Evolutionary conservation across 2,797 vertebrate species (phyloP).

Genomic region (Carduelis carduelis): DNA sequence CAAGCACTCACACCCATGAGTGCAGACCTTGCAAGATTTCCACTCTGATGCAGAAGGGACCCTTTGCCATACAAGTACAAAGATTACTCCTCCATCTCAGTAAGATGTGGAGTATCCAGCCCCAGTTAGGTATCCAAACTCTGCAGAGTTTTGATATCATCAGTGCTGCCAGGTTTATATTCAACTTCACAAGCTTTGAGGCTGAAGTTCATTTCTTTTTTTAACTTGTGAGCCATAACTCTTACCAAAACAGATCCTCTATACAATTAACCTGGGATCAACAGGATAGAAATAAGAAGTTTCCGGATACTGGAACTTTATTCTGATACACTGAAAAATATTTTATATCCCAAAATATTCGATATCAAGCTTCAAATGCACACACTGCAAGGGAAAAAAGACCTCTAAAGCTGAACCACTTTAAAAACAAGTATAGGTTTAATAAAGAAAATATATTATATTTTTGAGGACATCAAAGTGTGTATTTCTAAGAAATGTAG

Average conservation of each 20-base stretch:
- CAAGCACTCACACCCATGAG: background rate
- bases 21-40: background rate
- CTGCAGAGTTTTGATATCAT: background rate
- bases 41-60: background rate
- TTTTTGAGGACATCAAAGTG: background rate
- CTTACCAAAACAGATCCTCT: background rate
- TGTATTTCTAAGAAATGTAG: background rate
- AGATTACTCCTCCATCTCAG: background rate
- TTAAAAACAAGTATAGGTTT: background rate
- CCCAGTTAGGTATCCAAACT: background rate
- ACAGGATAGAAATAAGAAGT: background rate
- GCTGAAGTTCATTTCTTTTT: background rate
- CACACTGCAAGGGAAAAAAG: background rate
- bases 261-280: background rate
- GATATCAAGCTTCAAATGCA: background rate
- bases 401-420: fast-evolving
- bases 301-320: background rate
- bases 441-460: background rate
- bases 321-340: background rate
- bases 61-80: background rate
- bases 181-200: background rate
- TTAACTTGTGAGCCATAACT: background rate
- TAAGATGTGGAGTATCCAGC: background rate
- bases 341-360: background rate
- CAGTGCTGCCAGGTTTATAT: background rate